Base-by-base conservation (phyloP, 2,888 invertebrate genomes). In the Andrena minutula region DNA sequence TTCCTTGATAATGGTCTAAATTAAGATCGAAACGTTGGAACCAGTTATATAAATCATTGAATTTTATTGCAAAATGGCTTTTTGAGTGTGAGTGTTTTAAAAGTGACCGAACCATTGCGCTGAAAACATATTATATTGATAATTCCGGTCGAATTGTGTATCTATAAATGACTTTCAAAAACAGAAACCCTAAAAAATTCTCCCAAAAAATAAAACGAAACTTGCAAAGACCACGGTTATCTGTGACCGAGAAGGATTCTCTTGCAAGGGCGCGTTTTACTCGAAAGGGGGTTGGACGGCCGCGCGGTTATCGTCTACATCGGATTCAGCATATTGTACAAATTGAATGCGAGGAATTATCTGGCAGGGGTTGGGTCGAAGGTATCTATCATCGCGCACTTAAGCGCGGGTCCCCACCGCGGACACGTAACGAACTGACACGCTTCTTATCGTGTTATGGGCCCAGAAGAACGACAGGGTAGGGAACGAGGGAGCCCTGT, bases 361-460 rank as follows among this genome's bases (percentile, higher is more conserved):
- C 90, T 89, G 85, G 84, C 81, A 41, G 41, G 41, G 41, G 76
- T 71, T 32, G 73, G 78, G 56, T 32, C 58, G 32, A 77, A 84
- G 82, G 86, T 89, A 88, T 86, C 86, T 87, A 90, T 89, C 89
- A 88, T 88, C 90, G 91, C 88, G 90, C 92, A 91, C 92, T 93
- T 92, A 93, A 92, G 89, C 91, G 90, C 87, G 80, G 90, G 91
- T 87, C 86, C 79, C 74, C 75, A 76, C 79, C 84, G 58, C 61
- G 16, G 41, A 78, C 82, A 90, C 89, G 91, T 91, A 93, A 93
- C 93, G 93, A 93, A 93, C 93, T 93, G 93, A 92, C 92, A 91
- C 87, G 92, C 90, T 92, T 92, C 93, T 93, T 93, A 93, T 93
- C 93, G 91, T 90, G 92, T 92, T 93, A 93, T 89, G 87, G 87